Evolutionary conservation across 2,888 invertebrate species (phyloP).

Genomic region (Alviniconcha strummeri): DNA sequence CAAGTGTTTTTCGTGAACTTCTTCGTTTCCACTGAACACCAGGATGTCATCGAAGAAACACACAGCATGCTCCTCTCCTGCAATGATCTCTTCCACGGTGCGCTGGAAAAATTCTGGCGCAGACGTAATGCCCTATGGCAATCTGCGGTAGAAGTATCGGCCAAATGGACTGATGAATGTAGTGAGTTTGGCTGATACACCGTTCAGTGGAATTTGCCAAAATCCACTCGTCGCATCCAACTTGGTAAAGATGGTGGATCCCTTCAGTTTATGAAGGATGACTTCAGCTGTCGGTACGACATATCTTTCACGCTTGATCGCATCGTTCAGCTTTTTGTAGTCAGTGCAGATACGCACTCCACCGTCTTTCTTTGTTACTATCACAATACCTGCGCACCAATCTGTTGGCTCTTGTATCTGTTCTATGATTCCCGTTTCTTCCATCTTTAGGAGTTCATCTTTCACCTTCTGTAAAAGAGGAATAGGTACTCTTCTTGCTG

Average conservation of each 20-base stretch:
- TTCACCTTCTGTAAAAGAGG: no score
- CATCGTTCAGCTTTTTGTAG: conserved; percentile 5
- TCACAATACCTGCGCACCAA: no score
- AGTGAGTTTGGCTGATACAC: conserved; percentile 17
- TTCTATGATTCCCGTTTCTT: no score
- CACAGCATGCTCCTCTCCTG: not conserved
- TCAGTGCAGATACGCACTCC: not conserved
- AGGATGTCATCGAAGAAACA: conserved; percentile 23
- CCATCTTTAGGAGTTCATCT: no score
- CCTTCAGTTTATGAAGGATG: conserved; percentile 3
- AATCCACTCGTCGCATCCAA: conserved; percentile 11
- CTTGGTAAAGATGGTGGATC: conserved; percentile 15
- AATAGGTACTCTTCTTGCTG: no score
- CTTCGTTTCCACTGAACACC: conserved; percentile 34
- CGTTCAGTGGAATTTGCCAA: not conserved
- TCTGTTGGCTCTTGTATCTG: no score
- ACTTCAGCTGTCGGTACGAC: conserved; percentile 15
- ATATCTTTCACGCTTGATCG: conserved; percentile 10
- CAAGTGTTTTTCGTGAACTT: no score
- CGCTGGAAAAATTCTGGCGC: not conserved
- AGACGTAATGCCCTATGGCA: not conserved
- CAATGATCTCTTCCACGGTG: not conserved
- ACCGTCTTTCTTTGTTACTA: no score
- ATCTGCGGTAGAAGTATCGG: not conserved
- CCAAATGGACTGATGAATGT: conserved; percentile 26